Evolutionary conservation across 2,797 vertebrate species (phyloP).

Genomic region (Myoxocephalus aenaeus): DNA sequence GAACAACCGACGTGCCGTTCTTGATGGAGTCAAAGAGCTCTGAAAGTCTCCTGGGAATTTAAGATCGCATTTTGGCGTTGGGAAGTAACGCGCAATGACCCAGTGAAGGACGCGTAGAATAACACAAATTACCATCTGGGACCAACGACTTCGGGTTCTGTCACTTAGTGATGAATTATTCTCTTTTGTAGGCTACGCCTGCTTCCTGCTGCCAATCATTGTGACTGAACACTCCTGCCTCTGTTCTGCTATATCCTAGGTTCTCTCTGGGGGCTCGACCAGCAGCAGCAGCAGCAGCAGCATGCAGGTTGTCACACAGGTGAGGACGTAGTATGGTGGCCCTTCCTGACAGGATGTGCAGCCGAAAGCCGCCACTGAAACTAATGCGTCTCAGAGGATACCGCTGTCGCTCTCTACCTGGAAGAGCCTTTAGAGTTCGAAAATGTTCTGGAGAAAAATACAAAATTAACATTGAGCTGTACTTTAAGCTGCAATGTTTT

Average conservation of each 20-base stretch:
- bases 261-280: constrained; percentile 89
- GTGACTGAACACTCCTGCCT: constrained; percentile 87
- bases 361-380: too few species aligned
- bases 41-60: background rate
- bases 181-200: constrained; percentile 80
- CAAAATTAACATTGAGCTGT: background rate
- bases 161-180: background rate
- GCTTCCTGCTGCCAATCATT: constrained; percentile 86
- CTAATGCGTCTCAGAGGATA: too few species aligned
- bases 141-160: background rate
- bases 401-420: too few species aligned
- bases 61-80: background rate
- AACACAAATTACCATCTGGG: background rate
- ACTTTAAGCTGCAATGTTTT: background rate
- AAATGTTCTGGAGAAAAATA: background rate
- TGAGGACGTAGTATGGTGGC: constrained; percentile 31
- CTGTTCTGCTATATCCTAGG: constrained; percentile 90
- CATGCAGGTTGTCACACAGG: constrained; percentile 79
- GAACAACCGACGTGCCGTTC: background rate
- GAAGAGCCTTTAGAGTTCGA: background rate
- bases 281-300: too few species aligned
- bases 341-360: too few species aligned
- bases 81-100: background rate
- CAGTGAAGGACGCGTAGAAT: background rate
- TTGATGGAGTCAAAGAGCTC: background rate